Conservation (phyloP, 1,140 invertebrate species). For the Panagrolaimus sp. region DNA sequence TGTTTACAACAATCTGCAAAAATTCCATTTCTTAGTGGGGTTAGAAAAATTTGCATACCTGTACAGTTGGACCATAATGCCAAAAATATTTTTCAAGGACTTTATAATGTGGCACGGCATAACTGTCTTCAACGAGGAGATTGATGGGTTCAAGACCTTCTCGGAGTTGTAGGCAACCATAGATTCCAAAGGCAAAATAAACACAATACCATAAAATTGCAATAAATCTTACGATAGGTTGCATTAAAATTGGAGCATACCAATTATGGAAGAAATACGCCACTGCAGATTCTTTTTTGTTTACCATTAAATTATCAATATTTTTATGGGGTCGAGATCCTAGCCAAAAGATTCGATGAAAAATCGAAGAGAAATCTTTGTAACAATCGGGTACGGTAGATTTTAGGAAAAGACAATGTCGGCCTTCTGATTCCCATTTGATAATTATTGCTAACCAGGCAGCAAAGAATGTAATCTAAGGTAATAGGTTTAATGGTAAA, state of each 20-base stretch:
- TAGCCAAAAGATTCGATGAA: conserved; percentile 43
- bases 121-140: conserved; percentile 55
- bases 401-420: conserved; percentile 49
- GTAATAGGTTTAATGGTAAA: no score
- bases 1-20: conserved; percentile 74
- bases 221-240: conserved; percentile 45
- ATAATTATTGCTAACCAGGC: conserved; percentile 46
- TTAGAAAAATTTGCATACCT: conserved; percentile 33
- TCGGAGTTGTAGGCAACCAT: conserved; percentile 55
- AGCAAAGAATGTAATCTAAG: conserved; percentile 53
- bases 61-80: conserved; percentile 57
- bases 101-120: conserved; percentile 58
- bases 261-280: conserved; percentile 55
- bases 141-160: conserved; percentile 56
- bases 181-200: conserved; percentile 51
- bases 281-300: conserved; percentile 44
- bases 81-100: conserved; percentile 56
- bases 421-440: conserved; percentile 44
- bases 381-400: conserved; percentile 37
- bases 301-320: conserved; percentile 35
- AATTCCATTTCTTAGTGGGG: no score
- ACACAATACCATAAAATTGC: conserved; percentile 51
- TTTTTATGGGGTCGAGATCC: conserved; percentile 47
- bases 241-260: conserved; percentile 57
- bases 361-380: conserved; percentile 24